Conservation (phyloP, 2,113 vertebrate genomes). For the Bubo scandiacus region DNA sequence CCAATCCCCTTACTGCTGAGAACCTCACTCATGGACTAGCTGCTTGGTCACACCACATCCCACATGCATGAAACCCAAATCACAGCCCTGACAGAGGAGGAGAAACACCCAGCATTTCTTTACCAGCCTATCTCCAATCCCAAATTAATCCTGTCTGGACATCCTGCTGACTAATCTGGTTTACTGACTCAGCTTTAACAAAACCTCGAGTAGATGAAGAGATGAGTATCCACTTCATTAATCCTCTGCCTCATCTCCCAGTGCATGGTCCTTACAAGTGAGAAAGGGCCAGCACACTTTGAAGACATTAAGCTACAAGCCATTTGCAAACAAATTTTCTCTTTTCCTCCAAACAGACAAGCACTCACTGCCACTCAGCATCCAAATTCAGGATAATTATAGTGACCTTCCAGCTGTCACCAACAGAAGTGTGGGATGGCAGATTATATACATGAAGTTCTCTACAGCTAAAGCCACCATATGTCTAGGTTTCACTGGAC, state of each 20-base stretch:
- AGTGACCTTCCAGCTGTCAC: constrained; percentile 46
- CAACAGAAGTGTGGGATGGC: neutral
- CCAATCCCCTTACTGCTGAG: neutral
- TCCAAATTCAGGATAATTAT: constrained; percentile 28
- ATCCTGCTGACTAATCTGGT: fast-evolving
- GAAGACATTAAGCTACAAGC: neutral
- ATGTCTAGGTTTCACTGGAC: constrained; percentile 26
- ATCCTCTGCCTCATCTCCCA: neutral
- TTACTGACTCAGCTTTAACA: constrained; percentile 16
- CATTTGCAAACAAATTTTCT: neutral
- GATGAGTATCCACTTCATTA: neutral
- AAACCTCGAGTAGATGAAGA: neutral
- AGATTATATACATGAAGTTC: constrained; percentile 20
- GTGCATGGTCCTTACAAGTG: fast-evolving
- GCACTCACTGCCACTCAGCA: neutral
- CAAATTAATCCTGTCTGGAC: neutral
- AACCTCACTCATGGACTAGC: neutral
- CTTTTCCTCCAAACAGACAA: neutral
- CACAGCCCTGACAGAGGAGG: neutral
- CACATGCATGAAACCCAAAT: neutral
- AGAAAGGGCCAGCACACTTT: neutral
- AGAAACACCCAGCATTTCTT: neutral
- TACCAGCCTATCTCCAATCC: neutral
- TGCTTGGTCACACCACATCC: neutral
- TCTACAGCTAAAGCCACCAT: constrained; percentile 32